These are phyloP conservation scores for Cyphomyrus discorhynchus DNA, from an alignment of 2,113 vertebrate species.

Conservation along the genomic window DNA sequence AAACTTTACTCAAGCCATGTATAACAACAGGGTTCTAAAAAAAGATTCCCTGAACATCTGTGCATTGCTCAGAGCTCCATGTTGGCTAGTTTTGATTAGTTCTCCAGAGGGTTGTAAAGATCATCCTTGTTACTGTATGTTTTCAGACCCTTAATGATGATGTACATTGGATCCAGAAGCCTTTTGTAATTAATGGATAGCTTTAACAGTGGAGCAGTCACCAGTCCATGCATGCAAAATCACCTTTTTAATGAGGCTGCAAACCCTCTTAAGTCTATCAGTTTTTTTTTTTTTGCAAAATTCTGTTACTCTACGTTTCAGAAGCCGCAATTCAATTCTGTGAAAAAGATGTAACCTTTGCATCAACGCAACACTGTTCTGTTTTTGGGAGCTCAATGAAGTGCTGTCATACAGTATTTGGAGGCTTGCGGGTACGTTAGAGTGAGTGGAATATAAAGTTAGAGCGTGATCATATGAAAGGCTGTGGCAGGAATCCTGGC, in stretches of 20 bases:
- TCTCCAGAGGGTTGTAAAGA: background rate
- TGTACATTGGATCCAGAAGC: background rate
- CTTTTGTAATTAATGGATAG: background rate
- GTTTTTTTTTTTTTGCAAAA: background rate
- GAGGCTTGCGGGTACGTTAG: background rate
- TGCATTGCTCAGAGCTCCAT: background rate
- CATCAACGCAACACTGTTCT: background rate
- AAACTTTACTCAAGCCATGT: background rate
- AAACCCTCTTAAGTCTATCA: background rate
- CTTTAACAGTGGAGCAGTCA: background rate
- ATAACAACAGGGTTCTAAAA: background rate
- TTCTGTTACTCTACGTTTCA: background rate
- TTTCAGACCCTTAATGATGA: background rate
- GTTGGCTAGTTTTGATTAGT: slow-evolving; percentile 2
- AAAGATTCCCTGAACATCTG: background rate
- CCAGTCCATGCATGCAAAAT: background rate
- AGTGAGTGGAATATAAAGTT: background rate
- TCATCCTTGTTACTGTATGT: background rate
- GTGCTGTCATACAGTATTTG: background rate
- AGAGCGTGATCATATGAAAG: background rate
- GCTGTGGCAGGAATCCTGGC: background rate
- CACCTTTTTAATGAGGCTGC: slow-evolving; percentile 9
- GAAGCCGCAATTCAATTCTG: background rate
- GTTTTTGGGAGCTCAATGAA: background rate
- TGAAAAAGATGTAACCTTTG: background rate